These are phyloP conservation scores for human (Homo sapiens) DNA, from an alignment of 2,113 vertebrate species.

Conservation along the genomic window DNA sequence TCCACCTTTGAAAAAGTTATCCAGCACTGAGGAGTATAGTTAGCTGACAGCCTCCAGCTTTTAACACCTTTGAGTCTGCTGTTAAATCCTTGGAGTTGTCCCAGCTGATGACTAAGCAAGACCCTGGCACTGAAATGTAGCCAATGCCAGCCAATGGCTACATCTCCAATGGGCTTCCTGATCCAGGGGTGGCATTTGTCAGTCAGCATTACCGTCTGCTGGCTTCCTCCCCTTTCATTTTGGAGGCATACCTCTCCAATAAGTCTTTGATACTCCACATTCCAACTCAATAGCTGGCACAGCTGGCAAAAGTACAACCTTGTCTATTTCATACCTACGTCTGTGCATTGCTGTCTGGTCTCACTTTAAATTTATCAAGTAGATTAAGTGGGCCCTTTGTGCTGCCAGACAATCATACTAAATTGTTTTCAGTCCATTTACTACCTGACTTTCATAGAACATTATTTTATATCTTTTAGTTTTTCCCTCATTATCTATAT, in stretches of 20 bases:
- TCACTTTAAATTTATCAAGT: background rate
- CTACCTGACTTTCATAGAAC: background rate
- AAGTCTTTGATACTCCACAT: background rate
- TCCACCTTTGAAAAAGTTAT: background rate
- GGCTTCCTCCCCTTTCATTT: background rate
- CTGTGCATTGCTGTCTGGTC: background rate
- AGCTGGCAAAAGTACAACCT: background rate
- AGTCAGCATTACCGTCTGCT: background rate
- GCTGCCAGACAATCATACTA: background rate
- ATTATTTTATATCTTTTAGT: background rate
- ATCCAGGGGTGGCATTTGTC: background rate
- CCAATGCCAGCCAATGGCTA: background rate
- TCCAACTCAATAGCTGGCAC: background rate
- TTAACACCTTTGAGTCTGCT: background rate
- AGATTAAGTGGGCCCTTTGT: background rate
- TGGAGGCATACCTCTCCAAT: background rate
- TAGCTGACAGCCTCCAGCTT: background rate
- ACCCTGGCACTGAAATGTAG: background rate
- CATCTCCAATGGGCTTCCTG: background rate
- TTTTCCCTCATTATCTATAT: background rate
- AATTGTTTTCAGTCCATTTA: background rate
- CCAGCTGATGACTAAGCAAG: background rate
- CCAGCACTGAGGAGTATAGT: background rate
- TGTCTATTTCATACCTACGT: background rate
- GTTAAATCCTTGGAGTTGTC: background rate